These are phyloP conservation scores for Caenorhabditis sp. DNA, from an alignment of 2,888 invertebrate species.

Conservation along the genomic window DNA sequence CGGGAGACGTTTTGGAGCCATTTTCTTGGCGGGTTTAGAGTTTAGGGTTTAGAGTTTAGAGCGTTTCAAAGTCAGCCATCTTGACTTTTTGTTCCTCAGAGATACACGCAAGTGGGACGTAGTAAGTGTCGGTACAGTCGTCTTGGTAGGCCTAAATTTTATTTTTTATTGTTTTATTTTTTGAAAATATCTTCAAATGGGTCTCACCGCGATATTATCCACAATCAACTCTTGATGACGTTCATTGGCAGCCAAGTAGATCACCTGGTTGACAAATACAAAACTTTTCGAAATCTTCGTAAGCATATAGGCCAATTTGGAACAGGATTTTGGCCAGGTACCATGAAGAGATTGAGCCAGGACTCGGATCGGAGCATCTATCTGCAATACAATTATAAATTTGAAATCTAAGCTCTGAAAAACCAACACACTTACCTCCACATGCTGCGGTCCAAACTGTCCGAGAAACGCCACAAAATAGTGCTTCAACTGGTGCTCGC, in stretches of 20 bases:
- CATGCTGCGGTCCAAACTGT: slow-evolving; percentile 63
- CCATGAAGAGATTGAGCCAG: slow-evolving; percentile 56
- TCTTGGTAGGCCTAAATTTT: slow-evolving; percentile 34
- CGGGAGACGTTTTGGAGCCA: not conserved
- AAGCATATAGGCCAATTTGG: slow-evolving; percentile 43
- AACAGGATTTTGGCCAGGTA: slow-evolving; percentile 55
- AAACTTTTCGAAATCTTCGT: slow-evolving; percentile 41
- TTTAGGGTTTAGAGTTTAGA: not conserved
- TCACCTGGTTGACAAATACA: slow-evolving; percentile 48
- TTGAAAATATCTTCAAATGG: not conserved
- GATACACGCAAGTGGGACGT: slow-evolving; percentile 10
- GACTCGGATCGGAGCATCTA: slow-evolving; percentile 59
- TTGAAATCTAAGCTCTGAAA: too few relatives aligned
- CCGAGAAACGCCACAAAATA: slow-evolving; percentile 48
- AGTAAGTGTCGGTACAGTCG: slow-evolving; percentile 44
- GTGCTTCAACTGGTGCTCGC: slow-evolving; percentile 46
- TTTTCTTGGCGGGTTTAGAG: not conserved
- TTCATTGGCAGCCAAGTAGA: slow-evolving; percentile 45
- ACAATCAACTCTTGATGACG: slow-evolving; percentile 53
- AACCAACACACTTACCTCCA: slow-evolving; percentile 58
- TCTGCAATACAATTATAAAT: slow-evolving; percentile 33
- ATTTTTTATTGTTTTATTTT: not conserved
- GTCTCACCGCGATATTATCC: slow-evolving; percentile 58
- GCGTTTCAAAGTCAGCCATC: slow-evolving; percentile 31
- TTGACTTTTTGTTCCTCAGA: slow-evolving; percentile 21